Evolutionary conservation across 2,797 vertebrate genomes (phyloP).

Genomic region (Sciaenops ocellatus): DNA sequence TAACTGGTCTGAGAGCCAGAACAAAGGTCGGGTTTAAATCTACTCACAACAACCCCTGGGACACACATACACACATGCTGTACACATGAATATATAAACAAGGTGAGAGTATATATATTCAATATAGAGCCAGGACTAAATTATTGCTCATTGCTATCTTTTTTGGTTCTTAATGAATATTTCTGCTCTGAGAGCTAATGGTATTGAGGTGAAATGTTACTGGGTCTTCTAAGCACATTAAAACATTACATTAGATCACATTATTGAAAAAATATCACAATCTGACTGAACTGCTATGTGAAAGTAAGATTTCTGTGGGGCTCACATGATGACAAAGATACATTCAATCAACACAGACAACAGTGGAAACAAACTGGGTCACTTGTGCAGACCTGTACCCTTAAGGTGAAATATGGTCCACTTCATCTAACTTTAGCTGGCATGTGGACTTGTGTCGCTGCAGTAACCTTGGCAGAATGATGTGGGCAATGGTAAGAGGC

Average conservation of each 20-base stretch:
- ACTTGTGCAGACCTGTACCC: conserved; percentile 56
- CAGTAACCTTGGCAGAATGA: conserved; percentile 74
- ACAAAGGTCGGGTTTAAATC: conserved; percentile 37
- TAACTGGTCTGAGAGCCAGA: conserved; percentile 38
- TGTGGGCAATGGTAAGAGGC: conserved; percentile 41
- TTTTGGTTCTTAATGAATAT: neutral
- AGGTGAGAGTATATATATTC: conserved; percentile 24
- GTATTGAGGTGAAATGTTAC: conserved; percentile 41
- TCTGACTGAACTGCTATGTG: neutral
- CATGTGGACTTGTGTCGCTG: conserved; percentile 55
- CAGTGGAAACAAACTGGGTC: conserved; percentile 18
- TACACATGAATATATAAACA: conserved; percentile 29
- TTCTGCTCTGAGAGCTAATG: conserved; percentile 27
- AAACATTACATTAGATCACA: too few relatives aligned
- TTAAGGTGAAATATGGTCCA: conserved; percentile 74
- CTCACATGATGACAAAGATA: neutral
- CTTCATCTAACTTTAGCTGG: conserved; percentile 83
- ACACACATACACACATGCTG: conserved; percentile 5
- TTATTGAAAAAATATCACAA: neutral
- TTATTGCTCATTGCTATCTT: neutral
- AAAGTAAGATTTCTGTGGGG: conserved; percentile 22
- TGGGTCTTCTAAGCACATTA: conserved; percentile 23
- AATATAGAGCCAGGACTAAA: neutral
- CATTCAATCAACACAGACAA: neutral
- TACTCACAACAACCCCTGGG: conserved; percentile 20